Base-by-base conservation (phyloP, 2,113 vertebrate species). In the Thryonomys swinderianus region DNA sequence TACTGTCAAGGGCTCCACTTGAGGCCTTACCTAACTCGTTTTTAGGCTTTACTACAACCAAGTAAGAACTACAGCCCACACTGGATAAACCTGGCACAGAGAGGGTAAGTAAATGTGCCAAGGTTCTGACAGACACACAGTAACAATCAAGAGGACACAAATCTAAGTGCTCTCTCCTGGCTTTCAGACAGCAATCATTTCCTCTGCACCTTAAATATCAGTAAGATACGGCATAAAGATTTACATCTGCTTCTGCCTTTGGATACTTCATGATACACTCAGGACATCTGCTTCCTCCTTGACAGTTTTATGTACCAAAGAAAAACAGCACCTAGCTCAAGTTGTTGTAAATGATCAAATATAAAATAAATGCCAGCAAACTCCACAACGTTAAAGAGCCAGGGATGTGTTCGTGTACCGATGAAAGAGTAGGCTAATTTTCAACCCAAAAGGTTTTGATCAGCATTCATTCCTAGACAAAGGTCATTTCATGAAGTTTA, bases 401-500 rank as follows among this genome's bases (percentile, higher is more conserved):
- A 45, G 12, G 40, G 51, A 71, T 2, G 7, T 17, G 34, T 59
- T 17, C 81, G 25, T 34, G 10, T 30, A 55, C 53, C 82, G 40
- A 92, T 27, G 3, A 78, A 74, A 87, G 0, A 67, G 23, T 20
- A 25, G n/a, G 11, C 21, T 55, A 55, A 76, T 40, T 59, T 25
- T 62, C 42, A 90, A 67, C 23, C 53, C 51, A 51, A 59, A 40
- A 20, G 11, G 51, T 23, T 85, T 61, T 37, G 12, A 5, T n/a
- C 80, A 78, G 16, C 51, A 73, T 14, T 59, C 40, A 83, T 45
- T 34, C 12, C 62, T 27, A 84, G 25, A 48, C 17, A 85, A 0
- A 45, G 23, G 45, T n/a, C 32, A 66, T 92, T 85, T 45, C 51
- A 88, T 9, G 14, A 7, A 30, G 48, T 96, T 94, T 97, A 99